Conservation (phyloP, 2,888 invertebrate genomes). For the Podotricha telesiphe region DNA sequence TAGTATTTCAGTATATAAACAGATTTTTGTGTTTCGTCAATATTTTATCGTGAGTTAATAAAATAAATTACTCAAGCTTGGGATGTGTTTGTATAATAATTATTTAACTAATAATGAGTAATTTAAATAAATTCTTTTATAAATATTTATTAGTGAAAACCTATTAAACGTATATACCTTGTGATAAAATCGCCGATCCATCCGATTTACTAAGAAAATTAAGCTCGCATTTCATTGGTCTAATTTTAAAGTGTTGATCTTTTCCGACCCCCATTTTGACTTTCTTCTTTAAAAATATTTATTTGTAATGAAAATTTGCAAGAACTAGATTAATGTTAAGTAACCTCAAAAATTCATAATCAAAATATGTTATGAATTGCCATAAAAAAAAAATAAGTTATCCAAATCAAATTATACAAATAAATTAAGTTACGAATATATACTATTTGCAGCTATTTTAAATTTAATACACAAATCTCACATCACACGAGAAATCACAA, state of each 20-base stretch:
- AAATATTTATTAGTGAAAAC: background rate
- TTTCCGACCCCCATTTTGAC: conserved; percentile 57
- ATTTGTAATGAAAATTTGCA: background rate
- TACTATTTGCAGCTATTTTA: too few relatives aligned
- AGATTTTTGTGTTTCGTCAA: background rate
- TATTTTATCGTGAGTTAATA: background rate
- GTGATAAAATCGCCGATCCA: conserved; percentile 90
- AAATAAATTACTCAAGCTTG: background rate
- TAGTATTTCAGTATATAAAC: background rate
- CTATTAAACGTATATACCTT: conserved; percentile 84
- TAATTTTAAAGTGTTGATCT: conserved; percentile 65
- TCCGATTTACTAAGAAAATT: conserved; percentile 89
- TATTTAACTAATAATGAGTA: too few relatives aligned
- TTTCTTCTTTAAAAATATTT: conserved; percentile 1
- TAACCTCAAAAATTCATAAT: conserved; percentile 22
- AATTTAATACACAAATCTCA: background rate
- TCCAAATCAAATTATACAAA: too few relatives aligned
- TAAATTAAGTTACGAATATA: too few relatives aligned
- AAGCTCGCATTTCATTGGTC: conserved; percentile 87
- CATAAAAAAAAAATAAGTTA: background rate
- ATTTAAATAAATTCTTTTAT: too few relatives aligned
- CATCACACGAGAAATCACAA: too few relatives aligned
- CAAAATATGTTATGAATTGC: background rate
- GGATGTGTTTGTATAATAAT: background rate
- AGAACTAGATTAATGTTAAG: background rate